phyloP scores from a whole-genome alignment of 1,140 invertebrate genomes.

The Aphaenogaster floridana region DNA sequence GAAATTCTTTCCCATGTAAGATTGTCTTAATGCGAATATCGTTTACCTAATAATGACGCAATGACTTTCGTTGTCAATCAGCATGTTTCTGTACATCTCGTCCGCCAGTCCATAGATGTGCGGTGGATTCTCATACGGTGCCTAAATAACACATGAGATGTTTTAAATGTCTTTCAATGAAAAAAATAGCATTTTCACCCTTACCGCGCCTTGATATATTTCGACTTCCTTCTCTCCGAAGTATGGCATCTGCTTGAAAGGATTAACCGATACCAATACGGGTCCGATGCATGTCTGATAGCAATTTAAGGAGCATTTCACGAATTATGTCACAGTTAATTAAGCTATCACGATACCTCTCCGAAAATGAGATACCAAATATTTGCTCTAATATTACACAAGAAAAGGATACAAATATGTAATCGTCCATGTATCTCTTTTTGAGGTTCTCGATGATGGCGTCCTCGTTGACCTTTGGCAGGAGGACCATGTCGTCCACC shows the following conservation, averaged over 20 bases:
- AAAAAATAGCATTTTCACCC: slow-evolving; percentile 65
- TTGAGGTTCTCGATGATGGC: slow-evolving; percentile 92
- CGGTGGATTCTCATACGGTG: slow-evolving; percentile 92
- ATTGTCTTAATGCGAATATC: not conserved
- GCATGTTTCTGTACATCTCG: slow-evolving; percentile 93
- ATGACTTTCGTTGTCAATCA: slow-evolving; percentile 92
- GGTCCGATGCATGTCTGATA: slow-evolving; percentile 93
- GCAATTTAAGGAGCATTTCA: slow-evolving; percentile 78
- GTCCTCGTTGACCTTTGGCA: slow-evolving; percentile 91
- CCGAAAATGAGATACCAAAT: not conserved
- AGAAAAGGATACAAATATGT: slow-evolving; percentile 91
- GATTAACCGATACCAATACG: slow-evolving; percentile 93
- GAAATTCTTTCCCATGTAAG: not conserved
- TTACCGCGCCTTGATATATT: slow-evolving; percentile 92
- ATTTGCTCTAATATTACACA: not conserved
- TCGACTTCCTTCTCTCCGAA: slow-evolving; percentile 92
- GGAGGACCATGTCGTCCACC: slow-evolving; percentile 94
- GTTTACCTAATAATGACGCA: slow-evolving; percentile 92
- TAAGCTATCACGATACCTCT: not conserved
- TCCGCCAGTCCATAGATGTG: slow-evolving; percentile 93
- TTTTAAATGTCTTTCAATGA: not conserved
- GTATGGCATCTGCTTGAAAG: slow-evolving; percentile 92
- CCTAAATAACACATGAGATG: slow-evolving; percentile 81
- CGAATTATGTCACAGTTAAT: not conserved
- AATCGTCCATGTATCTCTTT: slow-evolving; percentile 92